These are phyloP conservation scores for Heterocephalus glaber DNA, from an alignment of 2,113 vertebrate species.

Conservation along the genomic window DNA sequence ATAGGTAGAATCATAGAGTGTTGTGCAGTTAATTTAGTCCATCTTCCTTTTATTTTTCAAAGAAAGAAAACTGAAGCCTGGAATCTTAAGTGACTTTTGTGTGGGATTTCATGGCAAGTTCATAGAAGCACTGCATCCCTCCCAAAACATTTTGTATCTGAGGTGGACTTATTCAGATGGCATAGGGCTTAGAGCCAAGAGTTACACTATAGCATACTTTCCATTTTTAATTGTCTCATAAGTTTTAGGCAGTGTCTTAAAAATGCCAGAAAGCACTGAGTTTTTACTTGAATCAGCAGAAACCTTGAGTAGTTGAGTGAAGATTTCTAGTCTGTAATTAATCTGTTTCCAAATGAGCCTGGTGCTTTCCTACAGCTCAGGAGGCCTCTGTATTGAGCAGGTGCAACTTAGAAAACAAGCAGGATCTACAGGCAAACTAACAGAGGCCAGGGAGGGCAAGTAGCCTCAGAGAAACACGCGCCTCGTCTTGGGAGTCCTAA, in stretches of 20 bases:
- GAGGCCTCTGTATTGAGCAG: not conserved
- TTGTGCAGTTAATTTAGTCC: not conserved
- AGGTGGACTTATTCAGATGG: not conserved
- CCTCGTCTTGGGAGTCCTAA: not conserved
- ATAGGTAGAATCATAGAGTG: not conserved
- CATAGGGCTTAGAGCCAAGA: not conserved
- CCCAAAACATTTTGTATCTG: not conserved
- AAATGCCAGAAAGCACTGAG: not conserved
- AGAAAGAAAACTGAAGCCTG: slow-evolving; percentile 5
- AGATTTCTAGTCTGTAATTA: not conserved
- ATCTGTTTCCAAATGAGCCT: not conserved
- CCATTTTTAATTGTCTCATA: not conserved
- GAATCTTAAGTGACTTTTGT: slow-evolving; percentile 7
- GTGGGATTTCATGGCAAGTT: slow-evolving; percentile 32
- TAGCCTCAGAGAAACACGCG: not conserved
- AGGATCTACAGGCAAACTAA: not conserved
- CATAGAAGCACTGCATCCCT: not conserved
- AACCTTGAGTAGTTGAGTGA: not conserved
- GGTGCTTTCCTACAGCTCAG: not conserved
- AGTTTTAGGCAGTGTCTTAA: not conserved
- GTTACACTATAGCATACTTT: not conserved
- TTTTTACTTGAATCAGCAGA: slow-evolving; percentile 43
- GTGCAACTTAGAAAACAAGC: not conserved
- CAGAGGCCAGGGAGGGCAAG: not conserved
- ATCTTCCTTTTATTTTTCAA: not conserved